Conservation (phyloP, 1,140 invertebrate genomes). For the Diabrotica undecimpunctata region DNA sequence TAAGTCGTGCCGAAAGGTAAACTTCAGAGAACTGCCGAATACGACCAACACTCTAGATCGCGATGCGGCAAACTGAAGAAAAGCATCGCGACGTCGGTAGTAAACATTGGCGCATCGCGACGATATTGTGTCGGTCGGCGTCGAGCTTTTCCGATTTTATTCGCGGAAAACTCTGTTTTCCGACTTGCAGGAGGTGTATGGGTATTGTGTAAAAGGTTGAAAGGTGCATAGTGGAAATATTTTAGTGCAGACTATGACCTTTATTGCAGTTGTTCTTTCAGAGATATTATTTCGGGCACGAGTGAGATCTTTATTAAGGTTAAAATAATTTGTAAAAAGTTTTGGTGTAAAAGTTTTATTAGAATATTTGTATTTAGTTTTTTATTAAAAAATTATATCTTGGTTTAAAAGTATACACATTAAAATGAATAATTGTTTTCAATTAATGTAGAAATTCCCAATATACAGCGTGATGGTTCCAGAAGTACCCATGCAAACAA, state of each 20-base stretch:
- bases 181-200: background rate
- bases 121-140: constrained; percentile 24
- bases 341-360: no score
- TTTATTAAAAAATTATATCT: no score
- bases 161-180: constrained; percentile 1
- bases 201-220: background rate
- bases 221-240: background rate
- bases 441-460: no score
- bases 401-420: no score
- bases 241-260: background rate
- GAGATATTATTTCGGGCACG: no score
- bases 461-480: no score
- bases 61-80: constrained; percentile 42
- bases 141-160: constrained; percentile 27
- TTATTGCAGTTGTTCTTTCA: background rate
- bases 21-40: no score
- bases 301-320: no score
- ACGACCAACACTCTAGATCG: constrained; percentile 19
- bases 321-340: no score
- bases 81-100: constrained; percentile 38
- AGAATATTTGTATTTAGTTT: no score
- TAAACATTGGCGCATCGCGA: constrained; percentile 43
- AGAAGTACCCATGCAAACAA: no score
- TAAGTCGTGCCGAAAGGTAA: background rate
- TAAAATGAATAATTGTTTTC: no score